Base-by-base conservation (phyloP, 2,888 invertebrate species). In the Pinctada fucata region DNA sequence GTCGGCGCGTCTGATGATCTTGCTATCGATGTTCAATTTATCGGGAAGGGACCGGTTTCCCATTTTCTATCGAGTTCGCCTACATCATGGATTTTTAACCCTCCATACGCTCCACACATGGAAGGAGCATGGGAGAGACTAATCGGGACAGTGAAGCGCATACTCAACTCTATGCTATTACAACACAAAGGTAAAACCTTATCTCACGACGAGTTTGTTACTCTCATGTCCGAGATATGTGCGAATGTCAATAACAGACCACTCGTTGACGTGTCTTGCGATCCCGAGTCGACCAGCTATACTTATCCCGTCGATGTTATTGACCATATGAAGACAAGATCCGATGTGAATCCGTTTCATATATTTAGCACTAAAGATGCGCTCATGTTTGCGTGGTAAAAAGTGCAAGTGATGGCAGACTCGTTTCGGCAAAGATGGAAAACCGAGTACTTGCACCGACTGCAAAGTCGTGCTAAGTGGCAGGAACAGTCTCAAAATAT, bases 381-480 rank as follows among this genome's bases (percentile, higher is more conserved):
- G 49, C 65, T 65, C 5, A 78, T 72, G 52, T 52, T 73, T 10
- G 77, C 74, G 13, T 78, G 75, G 80, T 72, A 75, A 71, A 13
- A 65, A 13, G 80, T 75, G 3, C 78, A 78, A 65, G 13, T 64
- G 3, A 49, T 80, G 45, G 52, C 75, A 45, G 78, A 78, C 31
- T 52, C 47, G 45, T 80, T 80, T 49, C 78, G 80, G 80, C 63
- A 58, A 3, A 52, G 71, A 3, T 80, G 78, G 79, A 49, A 58
- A n/a, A 2, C 16, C 3, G 77, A 74, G 48, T 74, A 74, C 45
- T 52, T 78, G 5, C 78, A 50, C 2, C 72, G 58, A 48, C 10
- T 80, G 64, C 80, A 80, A 67, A 49, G 10, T 6, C 63, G 77
- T 16, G 47, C 67, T 48, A 80, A 77, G 68, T 80, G 80, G 80